Conservation (phyloP, 2,113 vertebrate genomes). For the Phasianus colchicus region DNA sequence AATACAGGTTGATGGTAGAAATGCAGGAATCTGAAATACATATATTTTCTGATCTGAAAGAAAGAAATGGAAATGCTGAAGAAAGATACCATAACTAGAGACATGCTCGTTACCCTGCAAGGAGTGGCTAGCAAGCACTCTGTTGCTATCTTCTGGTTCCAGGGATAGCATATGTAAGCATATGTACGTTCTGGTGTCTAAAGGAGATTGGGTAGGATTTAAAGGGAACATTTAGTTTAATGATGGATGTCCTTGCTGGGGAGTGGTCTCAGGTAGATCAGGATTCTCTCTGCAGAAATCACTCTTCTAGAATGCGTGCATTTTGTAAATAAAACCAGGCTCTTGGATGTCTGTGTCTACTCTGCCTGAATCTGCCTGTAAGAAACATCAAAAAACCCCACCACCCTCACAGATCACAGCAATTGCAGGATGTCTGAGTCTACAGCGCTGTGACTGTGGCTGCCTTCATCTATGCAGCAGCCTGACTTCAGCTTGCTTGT, state of each 20-base stretch:
- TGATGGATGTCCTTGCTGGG: slow-evolving; percentile 7
- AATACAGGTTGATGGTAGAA: neutral
- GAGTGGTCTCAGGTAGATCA: neutral
- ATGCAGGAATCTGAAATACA: neutral
- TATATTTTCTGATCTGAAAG: neutral
- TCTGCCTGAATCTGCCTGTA: neutral
- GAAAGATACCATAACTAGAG: neutral
- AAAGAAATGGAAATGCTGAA: neutral
- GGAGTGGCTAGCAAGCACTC: neutral
- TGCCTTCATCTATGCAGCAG: neutral
- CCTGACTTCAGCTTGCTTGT: neutral
- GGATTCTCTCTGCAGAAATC: neutral
- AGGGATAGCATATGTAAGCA: neutral
- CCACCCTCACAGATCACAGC: neutral
- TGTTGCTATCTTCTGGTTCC: neutral
- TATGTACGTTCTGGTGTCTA: neutral
- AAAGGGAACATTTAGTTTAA: slow-evolving; percentile 43
- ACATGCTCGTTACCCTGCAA: neutral
- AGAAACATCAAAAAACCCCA: neutral
- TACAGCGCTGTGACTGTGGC: neutral
- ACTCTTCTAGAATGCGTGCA: neutral
- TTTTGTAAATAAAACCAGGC: neutral
- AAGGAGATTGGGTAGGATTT: slow-evolving; percentile 15
- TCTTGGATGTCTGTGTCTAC: neutral
- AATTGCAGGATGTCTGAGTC: neutral